Conservation (phyloP, 1,140 invertebrate species). For the Zeugodacus cucurbitae region DNA sequence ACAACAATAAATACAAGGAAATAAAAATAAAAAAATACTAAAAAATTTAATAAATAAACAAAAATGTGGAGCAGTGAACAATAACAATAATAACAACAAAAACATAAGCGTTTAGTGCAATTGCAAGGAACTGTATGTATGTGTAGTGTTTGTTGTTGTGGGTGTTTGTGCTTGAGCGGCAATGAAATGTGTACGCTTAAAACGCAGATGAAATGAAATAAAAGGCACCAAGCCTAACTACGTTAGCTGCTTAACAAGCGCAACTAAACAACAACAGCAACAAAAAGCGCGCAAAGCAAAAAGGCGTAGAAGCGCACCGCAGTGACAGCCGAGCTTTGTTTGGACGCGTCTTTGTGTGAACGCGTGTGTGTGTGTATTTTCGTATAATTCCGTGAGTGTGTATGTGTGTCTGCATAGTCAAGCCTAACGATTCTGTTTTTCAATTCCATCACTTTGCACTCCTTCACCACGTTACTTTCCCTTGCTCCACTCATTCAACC, state of each 20-base stretch:
- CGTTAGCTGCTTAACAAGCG: slow-evolving; percentile 1
- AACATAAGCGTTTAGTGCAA: not conserved
- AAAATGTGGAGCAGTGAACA: not conserved
- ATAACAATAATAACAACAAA: not conserved
- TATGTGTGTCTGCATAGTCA: not conserved
- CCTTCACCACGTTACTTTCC: not conserved
- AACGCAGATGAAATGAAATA: not conserved
- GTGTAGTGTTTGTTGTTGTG: not conserved
- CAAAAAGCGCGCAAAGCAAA: not conserved
- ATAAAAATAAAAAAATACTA: not conserved
- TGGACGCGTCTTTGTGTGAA: not conserved
- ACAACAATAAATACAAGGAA: not conserved
- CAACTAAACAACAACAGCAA: not conserved
- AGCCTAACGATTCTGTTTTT: not conserved
- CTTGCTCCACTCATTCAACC: not conserved
- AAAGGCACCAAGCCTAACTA: not conserved
- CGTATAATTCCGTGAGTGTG: not conserved
- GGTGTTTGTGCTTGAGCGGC: not conserved
- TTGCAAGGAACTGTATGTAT: not conserved
- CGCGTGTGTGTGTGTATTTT: not conserved
- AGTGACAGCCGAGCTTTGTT: not conserved
- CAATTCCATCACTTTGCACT: not conserved
- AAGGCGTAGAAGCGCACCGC: not conserved
- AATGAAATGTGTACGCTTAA: not conserved
- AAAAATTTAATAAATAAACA: not conserved